Evolutionary conservation across 2,797 vertebrate genomes (phyloP).

Genomic region (Acrossocheilus wenchowensis): DNA sequence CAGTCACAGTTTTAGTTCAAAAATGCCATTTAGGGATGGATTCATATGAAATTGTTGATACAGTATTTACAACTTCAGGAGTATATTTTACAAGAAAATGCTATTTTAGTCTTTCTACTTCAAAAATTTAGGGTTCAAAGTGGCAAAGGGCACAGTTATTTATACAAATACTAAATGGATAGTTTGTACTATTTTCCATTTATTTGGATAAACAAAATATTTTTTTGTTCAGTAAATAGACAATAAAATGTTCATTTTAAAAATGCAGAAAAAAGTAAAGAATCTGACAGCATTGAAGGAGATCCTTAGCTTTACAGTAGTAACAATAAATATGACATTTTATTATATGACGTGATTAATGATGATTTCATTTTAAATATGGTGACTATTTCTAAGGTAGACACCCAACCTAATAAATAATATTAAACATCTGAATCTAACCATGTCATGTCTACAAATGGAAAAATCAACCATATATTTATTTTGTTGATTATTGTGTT

Average conservation of each 20-base stretch:
- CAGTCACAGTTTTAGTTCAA: neutral
- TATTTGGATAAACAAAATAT: too few species aligned
- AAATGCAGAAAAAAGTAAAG: too few species aligned
- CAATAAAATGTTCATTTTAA: neutral
- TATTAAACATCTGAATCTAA: neutral
- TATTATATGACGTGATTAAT: neutral
- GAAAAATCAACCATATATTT: neutral
- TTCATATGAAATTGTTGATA: neutral
- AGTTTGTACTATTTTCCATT: too few species aligned
- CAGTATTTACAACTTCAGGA: neutral
- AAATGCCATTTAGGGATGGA: neutral
- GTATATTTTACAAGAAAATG: neutral
- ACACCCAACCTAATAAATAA: neutral
- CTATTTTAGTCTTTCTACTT: too few species aligned
- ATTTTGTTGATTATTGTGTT: neutral
- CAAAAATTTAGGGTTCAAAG: neutral
- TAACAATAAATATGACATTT: neutral
- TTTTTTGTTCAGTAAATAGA: neutral
- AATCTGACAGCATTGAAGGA: too few species aligned
- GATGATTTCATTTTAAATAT: neutral
- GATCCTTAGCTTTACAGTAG: too few species aligned
- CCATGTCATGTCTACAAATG: neutral
- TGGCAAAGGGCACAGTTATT: neutral
- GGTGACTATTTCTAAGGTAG: neutral
- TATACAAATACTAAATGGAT: neutral